These are phyloP conservation scores for Teleopsis dalmanni DNA, from an alignment of 1,140 invertebrate species.

Conservation along the genomic window DNA sequence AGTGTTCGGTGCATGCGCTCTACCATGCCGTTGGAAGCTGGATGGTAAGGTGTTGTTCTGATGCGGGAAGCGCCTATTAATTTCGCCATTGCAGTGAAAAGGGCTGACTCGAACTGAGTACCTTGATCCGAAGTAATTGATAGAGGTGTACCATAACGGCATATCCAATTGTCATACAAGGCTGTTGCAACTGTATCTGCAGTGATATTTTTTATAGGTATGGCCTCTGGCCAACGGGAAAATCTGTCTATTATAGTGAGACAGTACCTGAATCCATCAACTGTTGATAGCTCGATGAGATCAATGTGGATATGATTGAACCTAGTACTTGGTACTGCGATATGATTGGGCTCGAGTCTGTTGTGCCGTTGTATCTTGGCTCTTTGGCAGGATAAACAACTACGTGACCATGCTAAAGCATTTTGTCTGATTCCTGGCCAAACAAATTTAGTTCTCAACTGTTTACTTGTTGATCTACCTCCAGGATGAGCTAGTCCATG, in stretches of 20 bases:
- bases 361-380: conserved; percentile 22
- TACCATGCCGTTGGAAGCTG: conserved; percentile 30
- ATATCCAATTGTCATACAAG: conserved; percentile 28
- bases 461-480: conserved; percentile 11
- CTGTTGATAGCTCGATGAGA: conserved; percentile 45
- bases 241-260: conserved; percentile 41
- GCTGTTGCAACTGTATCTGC: conserved; percentile 25
- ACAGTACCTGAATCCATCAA: conserved; percentile 25
- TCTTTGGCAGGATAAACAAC: conserved; percentile 27
- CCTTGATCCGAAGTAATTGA: conserved; percentile 29
- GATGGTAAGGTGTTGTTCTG: conserved; percentile 27
- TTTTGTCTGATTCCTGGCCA: conserved; percentile 24
- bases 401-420: conserved; percentile 3
- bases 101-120: conserved; percentile 24
- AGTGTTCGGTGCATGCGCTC: conserved; percentile 30
- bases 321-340: background rate
- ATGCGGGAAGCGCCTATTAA: conserved; percentile 15
- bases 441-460: conserved; percentile 13
- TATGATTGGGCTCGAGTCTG: background rate
- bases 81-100: conserved; percentile 19
- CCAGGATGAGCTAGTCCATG: conserved; percentile 25
- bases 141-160: conserved; percentile 25
- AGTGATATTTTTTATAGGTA: conserved; percentile 36
- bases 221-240: conserved; percentile 23
- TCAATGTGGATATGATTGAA: conserved; percentile 47